These are phyloP conservation scores for Saccostrea glomerata DNA, from an alignment of 1,140 invertebrate species.

Conservation along the genomic window DNA sequence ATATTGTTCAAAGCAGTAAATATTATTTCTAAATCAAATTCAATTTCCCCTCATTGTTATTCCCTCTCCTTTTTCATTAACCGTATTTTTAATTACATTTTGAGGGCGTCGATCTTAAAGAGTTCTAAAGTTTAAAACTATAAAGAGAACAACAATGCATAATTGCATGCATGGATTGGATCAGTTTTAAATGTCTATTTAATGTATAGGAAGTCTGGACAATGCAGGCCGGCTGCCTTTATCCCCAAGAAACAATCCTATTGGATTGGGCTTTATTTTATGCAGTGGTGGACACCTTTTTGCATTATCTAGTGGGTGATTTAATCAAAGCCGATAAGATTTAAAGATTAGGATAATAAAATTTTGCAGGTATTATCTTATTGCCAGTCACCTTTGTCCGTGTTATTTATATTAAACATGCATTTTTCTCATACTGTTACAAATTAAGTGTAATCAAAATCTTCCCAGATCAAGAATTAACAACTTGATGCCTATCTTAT, in stretches of 20 bases:
- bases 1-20: neutral
- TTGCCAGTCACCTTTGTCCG: neutral
- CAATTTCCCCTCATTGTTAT: neutral
- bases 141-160: neutral
- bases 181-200: constrained; percentile 15
- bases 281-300: neutral
- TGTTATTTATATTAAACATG: neutral
- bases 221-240: neutral
- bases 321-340: neutral
- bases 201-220: neutral
- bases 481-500: too few species aligned
- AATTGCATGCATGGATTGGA: constrained; percentile 26
- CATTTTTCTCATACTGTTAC: too few species aligned
- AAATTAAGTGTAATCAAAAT: too few species aligned
- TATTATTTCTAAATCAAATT: constrained; percentile 6
- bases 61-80: constrained; percentile 22
- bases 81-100: neutral
- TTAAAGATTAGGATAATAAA: neutral
- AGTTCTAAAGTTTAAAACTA: constrained; percentile 7
- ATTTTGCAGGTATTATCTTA: neutral
- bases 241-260: neutral
- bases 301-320: neutral
- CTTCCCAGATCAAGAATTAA: too few species aligned
- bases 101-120: neutral
- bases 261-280: neutral